Base-by-base conservation (phyloP, 2,113 vertebrate genomes). In the Gorsachius goisagi region DNA sequence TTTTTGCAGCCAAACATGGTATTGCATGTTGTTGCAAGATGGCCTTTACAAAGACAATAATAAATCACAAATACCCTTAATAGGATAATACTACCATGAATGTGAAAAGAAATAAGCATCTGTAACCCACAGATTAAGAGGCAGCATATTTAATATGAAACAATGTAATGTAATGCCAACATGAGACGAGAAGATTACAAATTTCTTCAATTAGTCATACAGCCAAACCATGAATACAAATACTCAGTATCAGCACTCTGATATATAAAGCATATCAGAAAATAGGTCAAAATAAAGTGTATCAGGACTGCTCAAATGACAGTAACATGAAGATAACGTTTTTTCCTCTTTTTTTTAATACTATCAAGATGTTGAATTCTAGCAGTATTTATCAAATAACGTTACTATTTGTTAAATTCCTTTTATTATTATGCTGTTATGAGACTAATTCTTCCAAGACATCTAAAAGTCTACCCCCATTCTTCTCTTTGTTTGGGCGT, bases 191-290 rank as follows among this genome's bases (percentile, higher is more conserved):
- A 90, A 96, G 96, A 97, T 96, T 95, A 96, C 87, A 95, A 83
- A 96, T 97, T 97, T 94, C 87, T 93, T 84, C 96, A 96, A 96
- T 97, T 97, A 97, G 95, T 97, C 93, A 97, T 89, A 97, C 62
- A 95, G 79, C 50, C 79, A 95, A 96, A 96, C 21, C 85, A 62
- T 90, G 97, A 96, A 97, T 94, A 69, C 76, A 95, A 95, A 97
- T 76, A 93, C 12, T 94, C 87, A 45, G 64, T 81, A 96, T 96
- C 92, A 94, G 71, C 63, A 27, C 33, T 56, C 56, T 52, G 80
- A 89, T 90, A 89, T 8, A 78, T 22, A 93, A 92, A 80, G 47
- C 55, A 66, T 64, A 87, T 50, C 50, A 77, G 85, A 94, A 97
- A 96, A 91, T 94, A 95, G 96, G 96, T 96, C 94, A 95, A 72